phyloP scores from a whole-genome alignment of 2,888 invertebrate species.

The Gortyna flavago region DNA sequence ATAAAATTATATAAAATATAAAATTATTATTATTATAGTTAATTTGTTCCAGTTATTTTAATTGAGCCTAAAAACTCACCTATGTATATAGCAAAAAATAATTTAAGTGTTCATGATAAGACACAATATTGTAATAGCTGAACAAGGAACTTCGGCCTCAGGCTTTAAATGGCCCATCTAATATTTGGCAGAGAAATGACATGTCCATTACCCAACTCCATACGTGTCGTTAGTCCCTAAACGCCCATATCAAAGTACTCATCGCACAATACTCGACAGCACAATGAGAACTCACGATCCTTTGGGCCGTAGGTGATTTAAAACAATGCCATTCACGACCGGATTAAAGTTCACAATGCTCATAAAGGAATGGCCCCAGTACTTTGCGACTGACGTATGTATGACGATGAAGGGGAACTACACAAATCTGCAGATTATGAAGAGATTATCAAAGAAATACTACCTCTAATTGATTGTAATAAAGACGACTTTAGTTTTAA shows the following conservation, averaged over 20 bases:
- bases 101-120: background rate
- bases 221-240: constrained; percentile 55
- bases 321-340: constrained; percentile 86
- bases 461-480: constrained; percentile 64
- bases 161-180: constrained; percentile 28
- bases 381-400: constrained; percentile 80
- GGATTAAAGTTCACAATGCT: constrained; percentile 87
- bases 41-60: background rate
- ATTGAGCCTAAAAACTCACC: background rate
- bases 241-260: constrained; percentile 64
- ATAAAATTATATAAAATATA: too few species aligned
- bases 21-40: too few species aligned
- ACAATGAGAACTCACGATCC: constrained; percentile 70
- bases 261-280: constrained; percentile 65
- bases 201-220: constrained; percentile 43
- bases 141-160: background rate
- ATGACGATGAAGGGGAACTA: constrained; percentile 72
- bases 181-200: constrained; percentile 55
- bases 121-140: background rate
- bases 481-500: constrained; percentile 56
- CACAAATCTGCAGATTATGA: constrained; percentile 49
- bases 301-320: constrained; percentile 78
- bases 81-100: background rate
- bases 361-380: constrained; percentile 86
- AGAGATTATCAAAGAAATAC: constrained; percentile 62